Conservation (phyloP, 2,113 vertebrate species). For the Corythornis cristatus region DNA sequence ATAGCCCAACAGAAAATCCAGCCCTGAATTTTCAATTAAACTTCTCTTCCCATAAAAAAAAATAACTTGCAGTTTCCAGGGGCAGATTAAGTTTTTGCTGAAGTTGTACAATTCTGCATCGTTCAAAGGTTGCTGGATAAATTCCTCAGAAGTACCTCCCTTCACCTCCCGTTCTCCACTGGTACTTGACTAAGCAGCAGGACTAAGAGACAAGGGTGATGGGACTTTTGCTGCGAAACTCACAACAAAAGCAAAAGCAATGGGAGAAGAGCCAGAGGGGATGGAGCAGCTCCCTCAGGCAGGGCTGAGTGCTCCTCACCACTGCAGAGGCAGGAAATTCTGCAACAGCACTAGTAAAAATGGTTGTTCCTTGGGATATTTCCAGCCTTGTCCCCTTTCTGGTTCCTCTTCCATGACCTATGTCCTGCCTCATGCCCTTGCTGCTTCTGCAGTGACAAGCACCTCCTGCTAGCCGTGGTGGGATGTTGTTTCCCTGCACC, state of each 20-base stretch:
- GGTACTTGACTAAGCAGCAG: rapidly evolving
- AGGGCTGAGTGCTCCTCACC: rapidly evolving
- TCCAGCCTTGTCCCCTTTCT: background rate
- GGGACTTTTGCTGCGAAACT: background rate
- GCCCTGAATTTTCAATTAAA: conserved; percentile 1
- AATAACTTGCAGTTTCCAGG: background rate
- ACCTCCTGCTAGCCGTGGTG: background rate
- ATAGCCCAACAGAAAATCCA: background rate
- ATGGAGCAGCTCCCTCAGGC: rapidly evolving
- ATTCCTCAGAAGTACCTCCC: background rate
- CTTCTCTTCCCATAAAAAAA: background rate
- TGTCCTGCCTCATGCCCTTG: rapidly evolving
- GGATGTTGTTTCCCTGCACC: background rate
- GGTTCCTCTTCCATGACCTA: background rate
- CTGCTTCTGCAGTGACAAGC: background rate
- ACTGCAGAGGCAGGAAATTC: background rate
- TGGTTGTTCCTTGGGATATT: background rate
- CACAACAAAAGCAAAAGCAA: background rate
- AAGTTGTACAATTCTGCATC: background rate
- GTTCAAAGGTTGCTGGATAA: background rate
- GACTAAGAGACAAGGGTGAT: background rate
- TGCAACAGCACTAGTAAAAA: background rate
- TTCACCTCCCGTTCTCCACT: background rate
- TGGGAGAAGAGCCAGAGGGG: background rate
- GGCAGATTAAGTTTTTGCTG: background rate